These are phyloP conservation scores for Archips crataeganus DNA, from an alignment of 2,888 invertebrate species.

Conservation along the genomic window DNA sequence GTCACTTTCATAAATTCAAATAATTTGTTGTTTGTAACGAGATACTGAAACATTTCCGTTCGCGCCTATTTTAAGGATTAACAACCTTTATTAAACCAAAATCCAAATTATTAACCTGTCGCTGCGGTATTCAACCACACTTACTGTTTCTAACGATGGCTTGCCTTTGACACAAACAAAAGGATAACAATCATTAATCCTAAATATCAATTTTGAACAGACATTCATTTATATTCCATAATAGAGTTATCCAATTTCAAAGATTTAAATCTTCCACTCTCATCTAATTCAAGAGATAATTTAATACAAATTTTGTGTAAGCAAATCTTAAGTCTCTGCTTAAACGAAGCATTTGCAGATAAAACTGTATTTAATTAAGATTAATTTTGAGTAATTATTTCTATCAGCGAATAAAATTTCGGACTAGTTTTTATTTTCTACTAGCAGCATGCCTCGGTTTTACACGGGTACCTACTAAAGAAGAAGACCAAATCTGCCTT, in stretches of 20 bases:
- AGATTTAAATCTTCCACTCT: not conserved
- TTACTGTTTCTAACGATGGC: not conserved
- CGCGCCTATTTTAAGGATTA: no score
- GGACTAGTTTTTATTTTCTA: not conserved
- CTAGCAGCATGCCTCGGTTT: no score
- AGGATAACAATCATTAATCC: not conserved
- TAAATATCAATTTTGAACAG: not conserved
- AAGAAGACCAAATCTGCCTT: no score
- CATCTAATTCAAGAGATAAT: not conserved
- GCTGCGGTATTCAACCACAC: not conserved
- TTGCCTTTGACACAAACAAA: not conserved
- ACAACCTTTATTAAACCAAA: not conserved
- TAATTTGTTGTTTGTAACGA: no score
- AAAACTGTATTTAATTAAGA: conserved; percentile 8
- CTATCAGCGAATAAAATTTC: not conserved
- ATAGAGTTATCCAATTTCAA: not conserved
- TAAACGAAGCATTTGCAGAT: not conserved
- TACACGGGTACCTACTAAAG: no score
- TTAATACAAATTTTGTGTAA: not conserved
- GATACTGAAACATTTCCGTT: no score
- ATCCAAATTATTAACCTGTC: not conserved
- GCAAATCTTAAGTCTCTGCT: not conserved
- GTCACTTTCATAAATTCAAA: no score
- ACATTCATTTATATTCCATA: not conserved
- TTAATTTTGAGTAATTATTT: not conserved